Evolutionary conservation across 2,888 invertebrate species (phyloP), one percentile per base, ranked within the genome.

Genomic region (Perdita meconis): DNA sequence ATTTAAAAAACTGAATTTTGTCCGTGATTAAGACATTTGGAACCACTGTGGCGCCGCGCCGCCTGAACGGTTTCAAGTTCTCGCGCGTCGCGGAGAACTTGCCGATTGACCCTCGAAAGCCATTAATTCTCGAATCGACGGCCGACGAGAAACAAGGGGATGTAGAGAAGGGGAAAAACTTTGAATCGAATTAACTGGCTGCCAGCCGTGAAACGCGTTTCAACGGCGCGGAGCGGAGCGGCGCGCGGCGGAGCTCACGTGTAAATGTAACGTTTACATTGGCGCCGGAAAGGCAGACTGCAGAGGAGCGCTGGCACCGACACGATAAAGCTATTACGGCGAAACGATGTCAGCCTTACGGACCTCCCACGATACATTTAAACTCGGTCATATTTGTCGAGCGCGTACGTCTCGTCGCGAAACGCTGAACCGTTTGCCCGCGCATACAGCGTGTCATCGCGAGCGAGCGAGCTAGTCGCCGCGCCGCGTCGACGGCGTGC

Each of bases 251-350:
- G n/a, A n/a, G n/a, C 64, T 73, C 19, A 34, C 68, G 64, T 26
- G 59, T 22, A 56, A 69, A 70, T 64, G 70, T 40, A 50, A 74
- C 51, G 64, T n/a, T 68, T 65, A 60, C 65, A 44, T 69, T 22
- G 77, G 42, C 42, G 68, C 47, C 36, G 38, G 47, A 22, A 47
- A 22, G 57, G 30, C 47, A 57, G 61, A 44, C 61, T 44, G 50
- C 22, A n/a, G 36, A 42, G 55, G 36, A 68, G 42, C 55, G 47
- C 55, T 55, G 59, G 60, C 36, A 69, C 47, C 59, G 16, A 74
- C 66, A 57, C 34, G 68, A 74, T 69, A 69, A 74, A 61, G 64
- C 64, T 56, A 60, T 60, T 69, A 72, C 40, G 50, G 26, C 40
- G 26, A 53, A 63, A 55, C 51, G 73, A 68, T 47, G 65, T 60